These are phyloP conservation scores for Chamaetylas fuelleborni DNA, from an alignment of 2,113 vertebrate species.

Conservation along the genomic window DNA sequence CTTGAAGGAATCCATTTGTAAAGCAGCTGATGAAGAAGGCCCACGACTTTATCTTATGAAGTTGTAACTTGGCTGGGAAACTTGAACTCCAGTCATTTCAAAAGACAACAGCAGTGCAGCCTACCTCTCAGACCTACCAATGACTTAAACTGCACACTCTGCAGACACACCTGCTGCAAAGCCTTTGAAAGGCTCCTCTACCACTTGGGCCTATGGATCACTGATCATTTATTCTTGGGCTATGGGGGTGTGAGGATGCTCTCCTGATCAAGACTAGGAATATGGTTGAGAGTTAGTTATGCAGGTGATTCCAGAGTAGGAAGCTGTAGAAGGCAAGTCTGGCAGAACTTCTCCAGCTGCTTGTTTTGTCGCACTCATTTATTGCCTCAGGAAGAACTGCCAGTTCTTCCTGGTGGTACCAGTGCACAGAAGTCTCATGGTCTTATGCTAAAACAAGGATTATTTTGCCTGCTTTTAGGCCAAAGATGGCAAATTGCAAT, in stretches of 20 bases:
- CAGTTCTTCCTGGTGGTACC: not conserved
- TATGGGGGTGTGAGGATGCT: rapidly evolving
- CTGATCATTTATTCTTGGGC: not conserved
- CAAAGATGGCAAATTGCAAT: not conserved
- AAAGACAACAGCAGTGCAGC: not conserved
- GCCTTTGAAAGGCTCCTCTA: not conserved
- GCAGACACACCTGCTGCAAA: not conserved
- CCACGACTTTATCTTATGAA: not conserved
- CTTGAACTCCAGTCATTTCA: not conserved
- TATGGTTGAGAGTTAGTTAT: not conserved
- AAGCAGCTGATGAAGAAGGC: not conserved
- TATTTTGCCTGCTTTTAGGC: not conserved
- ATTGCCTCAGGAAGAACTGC: not conserved
- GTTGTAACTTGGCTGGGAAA: not conserved
- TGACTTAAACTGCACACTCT: not conserved
- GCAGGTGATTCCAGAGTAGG: not conserved
- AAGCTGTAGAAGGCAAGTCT: not conserved
- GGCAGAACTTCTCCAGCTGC: not conserved
- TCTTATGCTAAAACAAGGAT: not conserved
- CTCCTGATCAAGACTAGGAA: not conserved
- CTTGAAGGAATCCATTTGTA: not conserved
- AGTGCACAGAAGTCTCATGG: not conserved
- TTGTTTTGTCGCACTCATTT: not conserved
- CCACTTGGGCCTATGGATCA: rapidly evolving
- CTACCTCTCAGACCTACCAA: not conserved